phyloP scores from a whole-genome alignment of 2,113 vertebrate genomes.

The Anarhynchus alexandrinus region DNA sequence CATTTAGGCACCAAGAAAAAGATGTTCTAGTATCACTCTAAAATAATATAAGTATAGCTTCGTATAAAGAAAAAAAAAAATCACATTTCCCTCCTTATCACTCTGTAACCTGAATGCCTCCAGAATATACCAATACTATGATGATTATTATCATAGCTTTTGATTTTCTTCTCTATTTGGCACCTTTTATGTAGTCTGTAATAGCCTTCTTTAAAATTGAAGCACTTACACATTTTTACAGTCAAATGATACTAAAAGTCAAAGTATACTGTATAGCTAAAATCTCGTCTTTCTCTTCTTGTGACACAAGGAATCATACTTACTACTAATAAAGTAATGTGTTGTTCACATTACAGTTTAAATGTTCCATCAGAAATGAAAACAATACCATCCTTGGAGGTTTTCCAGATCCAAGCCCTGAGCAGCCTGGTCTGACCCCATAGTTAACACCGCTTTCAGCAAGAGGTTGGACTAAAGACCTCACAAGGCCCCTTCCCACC shows the following conservation, averaged over 20 bases:
- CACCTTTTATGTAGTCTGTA: background rate
- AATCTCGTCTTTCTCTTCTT: background rate
- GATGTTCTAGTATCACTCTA: background rate
- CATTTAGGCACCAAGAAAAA: background rate
- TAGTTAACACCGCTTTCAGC: background rate
- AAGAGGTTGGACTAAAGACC: background rate
- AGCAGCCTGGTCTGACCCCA: background rate
- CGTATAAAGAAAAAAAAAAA: background rate
- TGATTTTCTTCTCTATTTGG: background rate
- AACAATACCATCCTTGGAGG: background rate
- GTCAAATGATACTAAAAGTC: background rate
- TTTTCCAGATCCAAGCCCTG: background rate
- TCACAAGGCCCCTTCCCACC: background rate
- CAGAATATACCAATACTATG: background rate
- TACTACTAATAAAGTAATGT: background rate
- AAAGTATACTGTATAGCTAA: background rate
- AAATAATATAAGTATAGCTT: background rate
- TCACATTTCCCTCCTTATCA: background rate
- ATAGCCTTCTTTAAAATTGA: background rate
- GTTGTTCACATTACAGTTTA: background rate
- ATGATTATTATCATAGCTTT: background rate
- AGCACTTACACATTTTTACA: background rate
- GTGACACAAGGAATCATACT: background rate
- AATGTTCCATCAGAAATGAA: background rate
- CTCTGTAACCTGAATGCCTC: background rate